Percentiles rank a stretch among this genome's conserved stretches.
Evolutionary conservation across 2,888 invertebrate species (phyloP).

Genomic region (Philhelius pedissequus): DNA sequence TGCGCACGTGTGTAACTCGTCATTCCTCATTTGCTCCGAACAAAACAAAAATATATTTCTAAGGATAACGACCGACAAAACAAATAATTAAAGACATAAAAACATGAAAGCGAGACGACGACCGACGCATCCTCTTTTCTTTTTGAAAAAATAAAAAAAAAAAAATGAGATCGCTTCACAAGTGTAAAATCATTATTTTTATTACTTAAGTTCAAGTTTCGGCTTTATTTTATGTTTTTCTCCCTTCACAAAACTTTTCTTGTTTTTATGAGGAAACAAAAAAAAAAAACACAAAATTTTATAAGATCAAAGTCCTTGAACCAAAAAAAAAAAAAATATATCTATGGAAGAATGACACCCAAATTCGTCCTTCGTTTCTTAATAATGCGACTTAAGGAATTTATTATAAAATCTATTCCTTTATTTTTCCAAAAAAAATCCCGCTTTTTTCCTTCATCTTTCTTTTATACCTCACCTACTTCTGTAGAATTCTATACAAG

Average conservation of each 20-base stretch:
- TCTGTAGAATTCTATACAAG: neutral
- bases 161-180: neutral
- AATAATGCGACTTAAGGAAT: conserved; percentile 33
- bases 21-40: neutral
- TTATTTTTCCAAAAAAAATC: neutral
- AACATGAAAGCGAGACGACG: neutral
- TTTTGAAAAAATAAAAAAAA: neutral
- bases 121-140: neutral
- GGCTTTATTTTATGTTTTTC: neutral
- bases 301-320: conserved; percentile 12
- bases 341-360: neutral
- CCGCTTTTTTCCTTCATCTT: neutral
- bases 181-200: conserved; percentile 18
- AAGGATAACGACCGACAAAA: neutral
- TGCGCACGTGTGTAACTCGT: neutral
- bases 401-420: neutral
- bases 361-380: conserved; percentile 7
- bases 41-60: neutral
- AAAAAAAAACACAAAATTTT: neutral
- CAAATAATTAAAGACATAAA: neutral
- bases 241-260: neutral
- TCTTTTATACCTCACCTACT: too few species aligned
- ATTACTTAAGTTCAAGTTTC: neutral
- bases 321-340: neutral
- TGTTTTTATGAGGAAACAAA: neutral